Conservation (phyloP, 2,113 vertebrate genomes). For the Mustela lutreola region DNA sequence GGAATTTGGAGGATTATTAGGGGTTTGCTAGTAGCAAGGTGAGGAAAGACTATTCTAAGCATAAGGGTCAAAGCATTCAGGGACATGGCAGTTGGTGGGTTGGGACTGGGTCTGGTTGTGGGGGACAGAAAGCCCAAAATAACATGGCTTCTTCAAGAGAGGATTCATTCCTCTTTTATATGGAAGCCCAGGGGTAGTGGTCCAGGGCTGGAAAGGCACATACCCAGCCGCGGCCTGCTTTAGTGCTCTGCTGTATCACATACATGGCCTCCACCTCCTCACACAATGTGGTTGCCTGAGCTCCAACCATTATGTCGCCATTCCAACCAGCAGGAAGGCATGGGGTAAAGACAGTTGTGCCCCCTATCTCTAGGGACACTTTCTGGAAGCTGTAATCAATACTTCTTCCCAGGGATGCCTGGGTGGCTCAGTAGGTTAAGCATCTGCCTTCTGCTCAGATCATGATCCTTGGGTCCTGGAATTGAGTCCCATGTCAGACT, state of each 20-base stretch:
- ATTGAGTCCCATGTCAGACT: too few species aligned
- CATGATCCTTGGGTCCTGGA: too few species aligned
- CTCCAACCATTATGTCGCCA: not conserved
- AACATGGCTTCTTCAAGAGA: not conserved
- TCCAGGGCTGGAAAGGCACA: not conserved
- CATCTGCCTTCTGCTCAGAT: too few species aligned
- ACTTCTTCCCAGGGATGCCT: too few species aligned
- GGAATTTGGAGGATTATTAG: not conserved
- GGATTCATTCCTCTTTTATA: not conserved
- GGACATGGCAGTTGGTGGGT: not conserved
- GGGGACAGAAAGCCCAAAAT: not conserved
- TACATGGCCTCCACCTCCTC: not conserved
- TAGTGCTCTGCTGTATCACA: not conserved
- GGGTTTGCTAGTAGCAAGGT: not conserved
- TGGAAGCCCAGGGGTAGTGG: not conserved
- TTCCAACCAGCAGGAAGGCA: not conserved
- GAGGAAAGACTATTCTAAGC: not conserved
- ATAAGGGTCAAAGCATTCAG: not conserved
- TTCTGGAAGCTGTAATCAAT: not conserved
- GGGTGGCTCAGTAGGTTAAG: too few species aligned
- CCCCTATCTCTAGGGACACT: not conserved
- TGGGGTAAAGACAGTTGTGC: not conserved
- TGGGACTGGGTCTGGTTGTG: not conserved
- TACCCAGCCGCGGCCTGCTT: not conserved
- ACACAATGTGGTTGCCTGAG: not conserved